Percentiles rank a stretch among this genome's conserved stretches.
phyloP scores from a whole-genome alignment of 2,888 invertebrate genomes.

The Lasioglossum morio region DNA sequence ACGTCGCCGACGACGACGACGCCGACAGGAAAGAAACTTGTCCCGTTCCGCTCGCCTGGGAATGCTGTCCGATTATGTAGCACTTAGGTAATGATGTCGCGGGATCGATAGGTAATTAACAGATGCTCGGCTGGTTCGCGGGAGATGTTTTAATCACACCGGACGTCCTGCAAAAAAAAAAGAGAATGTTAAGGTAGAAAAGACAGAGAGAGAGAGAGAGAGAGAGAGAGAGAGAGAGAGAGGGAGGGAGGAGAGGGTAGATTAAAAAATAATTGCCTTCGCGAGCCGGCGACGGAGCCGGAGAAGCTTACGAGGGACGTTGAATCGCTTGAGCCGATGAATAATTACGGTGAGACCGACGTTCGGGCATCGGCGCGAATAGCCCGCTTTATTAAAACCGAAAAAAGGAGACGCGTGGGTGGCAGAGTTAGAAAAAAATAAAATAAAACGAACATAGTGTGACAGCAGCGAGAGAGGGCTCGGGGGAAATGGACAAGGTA shows the following conservation, averaged over 20 bases:
- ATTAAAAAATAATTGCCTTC: conserved; percentile 50
- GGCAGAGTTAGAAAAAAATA: background rate
- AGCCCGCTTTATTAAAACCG: conserved; percentile 21
- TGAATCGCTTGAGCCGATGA: conserved; percentile 18
- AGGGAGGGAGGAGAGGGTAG: background rate
- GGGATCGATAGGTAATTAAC: conserved; percentile 65
- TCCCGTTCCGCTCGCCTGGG: conserved; percentile 14
- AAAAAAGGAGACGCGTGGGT: background rate
- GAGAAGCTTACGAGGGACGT: background rate
- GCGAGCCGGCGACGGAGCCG: conserved; percentile 5
- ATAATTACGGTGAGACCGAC: conserved; percentile 19
- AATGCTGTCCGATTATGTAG: conserved; percentile 53
- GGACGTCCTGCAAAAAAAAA: conserved; percentile 5
- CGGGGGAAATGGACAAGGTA: conserved; percentile 7
- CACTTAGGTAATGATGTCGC: conserved; percentile 63
- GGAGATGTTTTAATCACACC: conserved; percentile 43
- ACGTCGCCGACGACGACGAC: background rate
- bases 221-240: background rate
- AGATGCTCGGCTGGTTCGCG: conserved; percentile 24
- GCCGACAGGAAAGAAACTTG: conserved; percentile 29
- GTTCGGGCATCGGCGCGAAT: background rate
- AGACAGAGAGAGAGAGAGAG: background rate
- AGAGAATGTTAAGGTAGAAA: background rate
- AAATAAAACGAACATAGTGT: background rate
- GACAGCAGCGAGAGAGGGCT: too few species aligned